Evolutionary conservation across 2,888 invertebrate genomes (phyloP).

Genomic region (Tuberolachnus salignus): DNA sequence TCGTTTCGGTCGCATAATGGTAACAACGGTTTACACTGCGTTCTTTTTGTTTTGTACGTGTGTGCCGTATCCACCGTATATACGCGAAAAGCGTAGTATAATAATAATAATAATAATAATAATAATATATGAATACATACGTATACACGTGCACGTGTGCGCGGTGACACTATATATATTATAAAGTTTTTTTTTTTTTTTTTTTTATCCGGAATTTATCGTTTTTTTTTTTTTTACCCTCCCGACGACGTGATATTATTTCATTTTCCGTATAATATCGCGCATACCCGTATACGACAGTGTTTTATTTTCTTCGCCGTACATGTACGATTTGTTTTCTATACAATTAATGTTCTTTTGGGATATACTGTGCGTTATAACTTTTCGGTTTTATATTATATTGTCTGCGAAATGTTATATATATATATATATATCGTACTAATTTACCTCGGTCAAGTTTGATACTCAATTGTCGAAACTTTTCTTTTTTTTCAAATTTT

Average conservation of each 20-base stretch:
- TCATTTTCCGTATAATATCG: neutral
- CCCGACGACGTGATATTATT: neutral
- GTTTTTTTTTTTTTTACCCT: too few relatives aligned
- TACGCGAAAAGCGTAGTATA: neutral
- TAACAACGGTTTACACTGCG: slow-evolving; percentile 30
- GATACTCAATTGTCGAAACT: too few relatives aligned
- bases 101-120: neutral
- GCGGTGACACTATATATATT: neutral
- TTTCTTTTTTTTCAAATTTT: too few relatives aligned
- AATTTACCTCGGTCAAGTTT: too few relatives aligned
- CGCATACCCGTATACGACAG: neutral
- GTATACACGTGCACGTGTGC: neutral
- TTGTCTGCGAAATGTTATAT: too few relatives aligned
- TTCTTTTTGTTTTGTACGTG: neutral
- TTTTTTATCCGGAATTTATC: slow-evolving; percentile 32
- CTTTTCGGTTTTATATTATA: too few relatives aligned
- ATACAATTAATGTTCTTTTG: too few relatives aligned
- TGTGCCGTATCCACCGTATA: neutral
- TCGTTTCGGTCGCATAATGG: slow-evolving; percentile 30
- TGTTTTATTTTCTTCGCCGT: too few relatives aligned
- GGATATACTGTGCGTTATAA: too few relatives aligned
- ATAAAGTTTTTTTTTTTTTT: slow-evolving; percentile 18
- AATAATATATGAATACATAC: too few relatives aligned
- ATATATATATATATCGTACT: too few relatives aligned
- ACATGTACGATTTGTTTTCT: too few relatives aligned